Conservation (phyloP, 1,140 invertebrate species). For the Caenorhabditis briggsae region DNA sequence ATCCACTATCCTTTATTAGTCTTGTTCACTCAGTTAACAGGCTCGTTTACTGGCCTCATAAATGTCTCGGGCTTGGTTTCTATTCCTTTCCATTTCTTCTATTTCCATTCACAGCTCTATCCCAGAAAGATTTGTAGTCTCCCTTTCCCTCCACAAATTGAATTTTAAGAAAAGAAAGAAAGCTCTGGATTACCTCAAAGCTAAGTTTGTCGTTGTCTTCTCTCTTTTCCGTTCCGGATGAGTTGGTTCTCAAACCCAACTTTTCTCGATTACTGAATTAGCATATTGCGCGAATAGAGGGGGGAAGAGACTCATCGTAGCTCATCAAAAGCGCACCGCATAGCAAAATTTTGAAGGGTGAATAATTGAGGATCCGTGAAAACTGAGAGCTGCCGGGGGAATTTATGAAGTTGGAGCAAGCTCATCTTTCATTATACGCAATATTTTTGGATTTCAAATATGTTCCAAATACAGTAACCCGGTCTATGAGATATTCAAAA, state of each 20-base stretch:
- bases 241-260: slow-evolving; percentile 26
- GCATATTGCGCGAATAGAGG: slow-evolving; percentile 29
- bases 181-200: background rate
- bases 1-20: slow-evolving; percentile 44
- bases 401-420: background rate
- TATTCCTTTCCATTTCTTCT: slow-evolving; percentile 4
- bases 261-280: slow-evolving; percentile 35
- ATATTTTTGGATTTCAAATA: too few relatives aligned
- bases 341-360: background rate
- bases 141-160: background rate
- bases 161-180: slow-evolving; percentile 20
- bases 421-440: background rate
- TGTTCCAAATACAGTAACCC: too few relatives aligned
- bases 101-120: background rate
- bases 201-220: background rate
- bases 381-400: slow-evolving; percentile 24
- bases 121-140: background rate
- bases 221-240: slow-evolving; percentile 28
- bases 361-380: slow-evolving; percentile 53
- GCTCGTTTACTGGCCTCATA: slow-evolving; percentile 34
- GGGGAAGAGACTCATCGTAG: background rate
- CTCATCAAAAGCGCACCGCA: slow-evolving; percentile 49
- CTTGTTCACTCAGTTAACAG: slow-evolving; percentile 11
- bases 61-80: slow-evolving; percentile 36
- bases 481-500: too few relatives aligned